Conservation (phyloP, 2,113 vertebrate genomes). For the Chlorodrepanis virens region DNA sequence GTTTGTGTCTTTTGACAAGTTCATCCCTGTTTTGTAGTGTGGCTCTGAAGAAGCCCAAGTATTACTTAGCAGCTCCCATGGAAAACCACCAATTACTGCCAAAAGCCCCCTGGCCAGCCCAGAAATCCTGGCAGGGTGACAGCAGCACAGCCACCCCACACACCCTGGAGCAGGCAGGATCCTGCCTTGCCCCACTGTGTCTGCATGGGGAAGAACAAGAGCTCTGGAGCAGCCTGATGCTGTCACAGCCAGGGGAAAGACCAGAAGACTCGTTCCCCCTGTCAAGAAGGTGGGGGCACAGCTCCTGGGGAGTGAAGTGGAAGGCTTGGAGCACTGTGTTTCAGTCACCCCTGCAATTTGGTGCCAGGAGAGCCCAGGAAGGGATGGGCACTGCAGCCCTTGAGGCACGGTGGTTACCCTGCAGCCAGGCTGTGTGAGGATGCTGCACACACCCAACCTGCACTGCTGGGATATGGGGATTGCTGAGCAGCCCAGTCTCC, state of each 20-base stretch:
- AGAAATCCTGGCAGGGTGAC: not conserved
- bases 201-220: not conserved
- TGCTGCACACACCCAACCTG: not conserved
- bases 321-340: not conserved
- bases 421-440: not conserved
- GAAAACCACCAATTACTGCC: not conserved
- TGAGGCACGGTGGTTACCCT: not conserved
- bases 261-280: not conserved
- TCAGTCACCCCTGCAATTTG: constrained; percentile 23
- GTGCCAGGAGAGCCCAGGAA: constrained; percentile 39
- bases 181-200: rapidly evolving
- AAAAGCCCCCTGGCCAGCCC: not conserved
- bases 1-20: not conserved
- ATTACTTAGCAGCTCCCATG: not conserved
- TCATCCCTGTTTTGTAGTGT: rapidly evolving
- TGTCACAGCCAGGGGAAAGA: not conserved
- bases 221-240: not conserved
- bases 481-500: constrained; percentile 15
- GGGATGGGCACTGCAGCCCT: not conserved
- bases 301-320: not conserved
- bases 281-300: not conserved
- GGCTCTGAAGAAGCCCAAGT: not conserved
- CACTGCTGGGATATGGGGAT: not conserved
- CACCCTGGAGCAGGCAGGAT: rapidly evolving
- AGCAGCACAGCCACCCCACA: not conserved